phyloP scores from a whole-genome alignment of 2,888 invertebrate genomes.

The Himalopsyche anomala region DNA sequence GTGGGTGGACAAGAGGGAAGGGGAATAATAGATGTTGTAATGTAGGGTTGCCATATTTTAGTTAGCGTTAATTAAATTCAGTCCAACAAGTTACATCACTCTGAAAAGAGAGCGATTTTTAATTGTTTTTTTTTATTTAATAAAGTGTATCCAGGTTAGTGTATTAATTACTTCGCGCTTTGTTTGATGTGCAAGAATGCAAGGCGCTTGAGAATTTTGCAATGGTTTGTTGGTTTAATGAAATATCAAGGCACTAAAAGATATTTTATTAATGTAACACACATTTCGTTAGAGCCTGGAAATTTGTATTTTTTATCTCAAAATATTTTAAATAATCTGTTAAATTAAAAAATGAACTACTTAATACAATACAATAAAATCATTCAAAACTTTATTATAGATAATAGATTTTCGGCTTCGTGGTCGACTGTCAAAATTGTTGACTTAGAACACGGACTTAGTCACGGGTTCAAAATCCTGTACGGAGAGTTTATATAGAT shows the following conservation, averaged over 20 bases:
- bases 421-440: no score
- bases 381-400: no score
- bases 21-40: background rate
- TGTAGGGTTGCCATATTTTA: constrained; percentile 37
- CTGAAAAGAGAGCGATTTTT: constrained; percentile 1
- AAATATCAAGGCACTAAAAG: background rate
- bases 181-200: constrained; percentile 3
- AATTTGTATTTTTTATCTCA: background rate
- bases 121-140: constrained; percentile 5
- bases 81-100: constrained; percentile 25
- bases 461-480: no score
- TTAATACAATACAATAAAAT: no score
- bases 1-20: background rate
- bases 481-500: no score
- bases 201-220: background rate
- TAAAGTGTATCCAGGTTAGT: background rate
- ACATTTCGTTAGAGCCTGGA: no score
- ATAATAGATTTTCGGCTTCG: no score
- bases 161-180: background rate
- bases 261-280: no score
- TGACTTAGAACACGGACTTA: no score
- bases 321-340: no score
- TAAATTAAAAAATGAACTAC: no score
- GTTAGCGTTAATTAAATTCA: constrained; percentile 28
- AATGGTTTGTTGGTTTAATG: background rate